Conservation (phyloP, 1,140 invertebrate genomes). For the Lordiphosa mommai region DNA sequence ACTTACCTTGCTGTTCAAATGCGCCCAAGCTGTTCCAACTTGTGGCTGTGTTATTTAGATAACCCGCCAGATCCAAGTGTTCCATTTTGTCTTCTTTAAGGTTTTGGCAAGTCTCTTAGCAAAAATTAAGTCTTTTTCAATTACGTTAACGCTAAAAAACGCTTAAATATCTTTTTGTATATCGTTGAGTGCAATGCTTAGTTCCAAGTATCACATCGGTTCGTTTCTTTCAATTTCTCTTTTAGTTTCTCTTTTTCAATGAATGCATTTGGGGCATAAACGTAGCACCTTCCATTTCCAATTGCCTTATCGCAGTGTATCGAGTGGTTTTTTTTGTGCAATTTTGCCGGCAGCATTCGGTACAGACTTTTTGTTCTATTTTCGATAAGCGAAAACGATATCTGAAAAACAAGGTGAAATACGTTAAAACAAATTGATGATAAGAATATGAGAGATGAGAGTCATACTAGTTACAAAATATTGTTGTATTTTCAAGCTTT, state of each 20-base stretch:
- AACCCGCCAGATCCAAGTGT: slow-evolving; percentile 71
- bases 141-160: slow-evolving; percentile 17
- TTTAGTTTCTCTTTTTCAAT: slow-evolving; percentile 23
- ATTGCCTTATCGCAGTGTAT: slow-evolving; percentile 38
- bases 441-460: slow-evolving; percentile 24
- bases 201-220: slow-evolving; percentile 58
- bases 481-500: too few species aligned
- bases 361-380: slow-evolving; percentile 60
- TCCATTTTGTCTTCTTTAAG: slow-evolving; percentile 42
- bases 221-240: slow-evolving; percentile 30
- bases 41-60: slow-evolving; percentile 48
- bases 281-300: slow-evolving; percentile 32
- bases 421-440: slow-evolving; percentile 33
- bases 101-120: slow-evolving; percentile 42
- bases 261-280: slow-evolving; percentile 41
- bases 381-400: slow-evolving; percentile 72
- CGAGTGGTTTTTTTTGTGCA: slow-evolving; percentile 33
- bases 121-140: slow-evolving; percentile 6
- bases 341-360: slow-evolving; percentile 53
- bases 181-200: slow-evolving; percentile 50
- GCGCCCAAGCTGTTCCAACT: slow-evolving; percentile 53
- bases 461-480: not conserved
- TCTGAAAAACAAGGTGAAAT: slow-evolving; percentile 31
- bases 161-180: slow-evolving; percentile 25
- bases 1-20: slow-evolving; percentile 74